Evolutionary conservation across 2,797 vertebrate genomes (phyloP).

Genomic region (Kryptolebias ocellatus): DNA sequence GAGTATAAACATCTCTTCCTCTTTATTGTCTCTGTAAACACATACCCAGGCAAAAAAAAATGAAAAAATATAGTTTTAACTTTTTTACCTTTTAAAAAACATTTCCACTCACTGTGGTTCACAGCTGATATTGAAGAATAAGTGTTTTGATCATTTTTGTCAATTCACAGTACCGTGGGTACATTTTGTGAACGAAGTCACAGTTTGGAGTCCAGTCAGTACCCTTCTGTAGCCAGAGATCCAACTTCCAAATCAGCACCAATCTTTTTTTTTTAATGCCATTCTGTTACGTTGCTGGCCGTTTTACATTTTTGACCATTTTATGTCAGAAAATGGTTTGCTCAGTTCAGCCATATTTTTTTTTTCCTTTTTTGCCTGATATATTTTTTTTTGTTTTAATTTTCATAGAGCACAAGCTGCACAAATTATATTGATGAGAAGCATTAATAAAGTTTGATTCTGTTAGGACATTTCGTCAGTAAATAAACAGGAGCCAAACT

Average conservation of each 20-base stretch:
- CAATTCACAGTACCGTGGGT: slow-evolving; percentile 6
- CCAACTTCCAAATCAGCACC: slow-evolving; percentile 80
- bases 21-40: slow-evolving; percentile 22
- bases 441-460: slow-evolving; percentile 5
- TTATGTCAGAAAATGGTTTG: slow-evolving; percentile 74
- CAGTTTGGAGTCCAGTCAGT: slow-evolving; percentile 24
- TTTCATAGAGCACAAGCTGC: slow-evolving; percentile 65
- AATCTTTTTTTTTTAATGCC: slow-evolving; percentile 69
- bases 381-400: slow-evolving; percentile 55
- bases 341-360: slow-evolving; percentile 58
- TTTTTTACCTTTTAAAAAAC: neutral
- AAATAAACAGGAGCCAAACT: slow-evolving; percentile 9
- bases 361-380: slow-evolving; percentile 53
- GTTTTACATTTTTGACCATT: slow-evolving; percentile 73
- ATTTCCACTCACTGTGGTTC: slow-evolving; percentile 21
- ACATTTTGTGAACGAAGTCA: slow-evolving; percentile 7
- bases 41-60: slow-evolving; percentile 11
- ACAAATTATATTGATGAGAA: slow-evolving; percentile 44
- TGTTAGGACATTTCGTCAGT: slow-evolving; percentile 24
- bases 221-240: slow-evolving; percentile 64
- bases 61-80: neutral
- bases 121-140: slow-evolving; percentile 12
- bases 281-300: slow-evolving; percentile 68
- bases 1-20: slow-evolving; percentile 17
- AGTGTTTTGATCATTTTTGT: slow-evolving; percentile 1